Conservation (phyloP, 2,113 vertebrate species). For the Ceyx melanurus region DNA sequence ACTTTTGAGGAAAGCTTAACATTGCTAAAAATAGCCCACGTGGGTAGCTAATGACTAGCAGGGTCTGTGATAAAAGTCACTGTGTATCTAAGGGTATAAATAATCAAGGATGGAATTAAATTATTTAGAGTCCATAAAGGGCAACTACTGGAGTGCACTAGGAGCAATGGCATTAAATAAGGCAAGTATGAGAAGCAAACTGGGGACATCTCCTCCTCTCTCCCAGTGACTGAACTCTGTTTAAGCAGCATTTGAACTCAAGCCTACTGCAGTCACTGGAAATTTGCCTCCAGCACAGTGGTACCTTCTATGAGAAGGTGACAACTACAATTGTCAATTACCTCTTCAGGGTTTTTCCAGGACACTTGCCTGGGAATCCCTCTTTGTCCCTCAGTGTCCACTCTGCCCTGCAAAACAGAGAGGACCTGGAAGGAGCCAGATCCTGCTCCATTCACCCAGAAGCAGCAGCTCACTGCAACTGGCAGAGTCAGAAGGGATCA, state of each 20-base stretch:
- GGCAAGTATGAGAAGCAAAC: not conserved
- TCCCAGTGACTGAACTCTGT: not conserved
- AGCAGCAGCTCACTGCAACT: not conserved
- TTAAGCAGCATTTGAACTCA: not conserved
- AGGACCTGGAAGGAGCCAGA: not conserved
- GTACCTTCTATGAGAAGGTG: not conserved
- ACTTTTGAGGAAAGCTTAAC: conserved; percentile 55
- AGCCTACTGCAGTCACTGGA: not conserved
- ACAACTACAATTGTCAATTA: not conserved
- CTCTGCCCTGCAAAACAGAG: not conserved
- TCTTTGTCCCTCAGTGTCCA: not conserved
- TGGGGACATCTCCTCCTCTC: not conserved
- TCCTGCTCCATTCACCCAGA: not conserved
- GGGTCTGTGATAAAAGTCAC: not conserved
- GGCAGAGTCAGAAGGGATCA: not conserved
- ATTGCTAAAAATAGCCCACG: conserved; percentile 4
- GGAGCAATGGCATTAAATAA: not conserved
- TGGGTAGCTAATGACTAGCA: conserved; percentile 9
- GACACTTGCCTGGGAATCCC: not conserved
- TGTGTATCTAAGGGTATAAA: conserved; percentile 4
- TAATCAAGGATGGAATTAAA: conserved; percentile 37
- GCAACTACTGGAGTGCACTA: not conserved
- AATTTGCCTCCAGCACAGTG: not conserved
- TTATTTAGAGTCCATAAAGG: not conserved
- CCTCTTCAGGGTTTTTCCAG: not conserved